These are phyloP conservation scores for Baronia brevicornis DNA, from an alignment of 2,888 invertebrate species.

Conservation along the genomic window DNA sequence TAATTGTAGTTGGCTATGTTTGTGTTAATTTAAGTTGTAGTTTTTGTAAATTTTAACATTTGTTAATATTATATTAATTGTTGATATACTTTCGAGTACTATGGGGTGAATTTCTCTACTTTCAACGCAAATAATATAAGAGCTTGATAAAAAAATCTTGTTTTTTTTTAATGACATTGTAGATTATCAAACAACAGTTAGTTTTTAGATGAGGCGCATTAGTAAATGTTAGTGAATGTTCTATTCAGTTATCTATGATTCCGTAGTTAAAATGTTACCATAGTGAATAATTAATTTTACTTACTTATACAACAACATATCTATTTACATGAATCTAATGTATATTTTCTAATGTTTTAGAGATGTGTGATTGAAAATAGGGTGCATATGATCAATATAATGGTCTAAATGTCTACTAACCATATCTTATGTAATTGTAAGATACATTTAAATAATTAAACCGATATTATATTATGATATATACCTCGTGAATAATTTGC, in stretches of 20 bases:
- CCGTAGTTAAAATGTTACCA: conserved; percentile 65
- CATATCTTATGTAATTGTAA: conserved; percentile 16
- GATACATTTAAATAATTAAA: conserved; percentile 12
- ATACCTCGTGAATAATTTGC: conserved; percentile 33
- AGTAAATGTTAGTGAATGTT: too few relatives aligned
- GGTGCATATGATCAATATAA: conserved; percentile 41
- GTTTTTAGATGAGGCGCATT: too few relatives aligned
- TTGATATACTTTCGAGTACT: conserved; percentile 31
- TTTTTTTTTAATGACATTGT: too few relatives aligned
- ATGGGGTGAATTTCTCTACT: conserved; percentile 24
- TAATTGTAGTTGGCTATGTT: conserved; percentile 49
- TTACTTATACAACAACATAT: conserved; percentile 56
- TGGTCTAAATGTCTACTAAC: conserved; percentile 35
- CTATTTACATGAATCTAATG: conserved; percentile 53
- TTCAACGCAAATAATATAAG: conserved; percentile 6
- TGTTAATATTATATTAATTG: conserved; percentile 52
- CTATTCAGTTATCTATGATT: conserved; percentile 32
- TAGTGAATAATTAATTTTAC: conserved; percentile 57
- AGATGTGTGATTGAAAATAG: conserved; percentile 49
- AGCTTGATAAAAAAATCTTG: conserved; percentile 10
- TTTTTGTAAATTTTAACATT: conserved; percentile 63
- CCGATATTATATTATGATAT: conserved; percentile 18
- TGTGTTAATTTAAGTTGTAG: conserved; percentile 60
- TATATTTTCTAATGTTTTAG: conserved; percentile 56
- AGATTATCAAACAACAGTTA: too few relatives aligned